Conservation (phyloP, 2,113 vertebrate genomes). For the Phaethornis superciliosus region DNA sequence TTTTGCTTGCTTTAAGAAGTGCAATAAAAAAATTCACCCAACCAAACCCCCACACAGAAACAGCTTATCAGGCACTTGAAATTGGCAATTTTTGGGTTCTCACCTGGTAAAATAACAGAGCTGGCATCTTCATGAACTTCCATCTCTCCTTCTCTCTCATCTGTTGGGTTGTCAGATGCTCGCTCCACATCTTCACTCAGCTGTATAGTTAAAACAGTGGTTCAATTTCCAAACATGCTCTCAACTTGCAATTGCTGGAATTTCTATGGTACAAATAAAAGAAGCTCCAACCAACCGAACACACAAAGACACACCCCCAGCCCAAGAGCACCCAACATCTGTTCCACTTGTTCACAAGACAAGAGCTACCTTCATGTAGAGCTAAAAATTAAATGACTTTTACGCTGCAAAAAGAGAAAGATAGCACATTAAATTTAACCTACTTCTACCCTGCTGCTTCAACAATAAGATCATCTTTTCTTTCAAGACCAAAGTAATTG, state of each 20-base stretch:
- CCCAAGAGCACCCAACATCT: not conserved
- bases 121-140: constrained; percentile 60
- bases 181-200: constrained; percentile 82
- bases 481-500: constrained; percentile 6
- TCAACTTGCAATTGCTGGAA: constrained; percentile 47
- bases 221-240: constrained; percentile 64
- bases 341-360: not conserved
- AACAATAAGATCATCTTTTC: not conserved
- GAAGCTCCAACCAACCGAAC: constrained; percentile 47
- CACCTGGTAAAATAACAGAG: constrained; percentile 79
- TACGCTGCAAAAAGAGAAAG: not conserved
- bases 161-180: constrained; percentile 56
- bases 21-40: not conserved
- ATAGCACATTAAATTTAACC: not conserved
- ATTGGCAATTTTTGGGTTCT: not conserved
- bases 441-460: constrained; percentile 9
- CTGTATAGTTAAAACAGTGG: constrained; percentile 75
- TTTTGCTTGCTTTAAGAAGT: not conserved
- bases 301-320: not conserved
- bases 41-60: not conserved
- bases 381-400: not conserved
- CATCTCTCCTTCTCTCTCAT: constrained; percentile 70
- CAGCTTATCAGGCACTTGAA: not conserved
- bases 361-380: not conserved
- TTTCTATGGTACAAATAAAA: constrained; percentile 62